Evolutionary conservation across 2,888 invertebrate genomes (phyloP).

Genomic region (Orthonychiurus folsomi): DNA sequence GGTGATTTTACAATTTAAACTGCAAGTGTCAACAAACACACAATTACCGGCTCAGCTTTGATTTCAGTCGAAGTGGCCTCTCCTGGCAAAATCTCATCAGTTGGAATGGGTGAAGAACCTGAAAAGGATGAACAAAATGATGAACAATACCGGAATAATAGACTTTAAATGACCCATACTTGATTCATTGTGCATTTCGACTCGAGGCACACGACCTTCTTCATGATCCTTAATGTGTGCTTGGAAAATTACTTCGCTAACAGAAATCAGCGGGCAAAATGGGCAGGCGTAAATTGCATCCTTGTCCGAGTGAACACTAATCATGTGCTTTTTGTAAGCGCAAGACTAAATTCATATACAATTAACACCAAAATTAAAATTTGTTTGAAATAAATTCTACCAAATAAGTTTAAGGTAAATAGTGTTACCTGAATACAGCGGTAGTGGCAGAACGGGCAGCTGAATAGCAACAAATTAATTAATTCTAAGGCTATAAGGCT

Average conservation of each 20-base stretch:
- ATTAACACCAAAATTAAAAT: no score
- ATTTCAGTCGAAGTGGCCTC: no score
- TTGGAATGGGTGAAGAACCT: no score
- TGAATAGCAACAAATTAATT: no score
- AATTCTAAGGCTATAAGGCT: slow-evolving; percentile 45
- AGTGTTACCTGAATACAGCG: slow-evolving; percentile 63
- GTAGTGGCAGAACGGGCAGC: slow-evolving; percentile 60
- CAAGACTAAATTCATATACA: no score
- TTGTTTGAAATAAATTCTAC: no score
- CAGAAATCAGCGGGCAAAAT: slow-evolving; percentile 52
- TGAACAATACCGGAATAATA: no score
- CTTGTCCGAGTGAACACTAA: slow-evolving; percentile 46
- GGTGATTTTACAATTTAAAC: no score
- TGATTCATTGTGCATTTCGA: background rate
- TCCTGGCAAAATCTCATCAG: no score
- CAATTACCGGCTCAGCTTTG: background rate
- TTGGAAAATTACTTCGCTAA: slow-evolving; percentile 51
- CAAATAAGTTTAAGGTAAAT: no score
- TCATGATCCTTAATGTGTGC: slow-evolving; percentile 53
- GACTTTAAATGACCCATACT: no score
- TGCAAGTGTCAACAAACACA: no score
- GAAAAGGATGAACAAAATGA: background rate
- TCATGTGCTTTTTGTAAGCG: slow-evolving; percentile 53
- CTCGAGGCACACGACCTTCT: slow-evolving; percentile 43
- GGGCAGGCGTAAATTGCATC: slow-evolving; percentile 50